phyloP scores from a whole-genome alignment of 2,797 vertebrate species.

The Paratrypauchen microcephalus region DNA sequence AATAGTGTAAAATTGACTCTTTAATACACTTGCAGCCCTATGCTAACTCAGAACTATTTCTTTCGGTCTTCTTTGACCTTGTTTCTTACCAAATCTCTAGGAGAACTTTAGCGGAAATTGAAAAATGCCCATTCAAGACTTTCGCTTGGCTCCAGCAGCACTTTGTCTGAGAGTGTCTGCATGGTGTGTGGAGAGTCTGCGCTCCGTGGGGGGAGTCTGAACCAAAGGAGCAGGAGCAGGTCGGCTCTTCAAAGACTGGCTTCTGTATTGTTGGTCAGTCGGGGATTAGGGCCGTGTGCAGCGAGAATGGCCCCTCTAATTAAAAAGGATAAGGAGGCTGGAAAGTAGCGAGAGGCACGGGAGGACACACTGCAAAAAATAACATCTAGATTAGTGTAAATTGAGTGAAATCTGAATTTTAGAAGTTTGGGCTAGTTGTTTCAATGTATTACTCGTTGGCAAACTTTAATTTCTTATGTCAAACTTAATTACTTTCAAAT shows the following conservation, averaged over 20 bases:
- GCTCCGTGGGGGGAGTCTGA: constrained; percentile 19
- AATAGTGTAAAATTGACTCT: no score
- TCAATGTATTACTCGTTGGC: no score
- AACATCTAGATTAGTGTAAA: neutral
- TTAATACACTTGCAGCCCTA: no score
- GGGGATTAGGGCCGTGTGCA: constrained; percentile 97
- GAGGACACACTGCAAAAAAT: constrained; percentile 64
- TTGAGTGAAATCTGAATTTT: neutral
- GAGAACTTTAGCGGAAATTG: constrained; percentile 49
- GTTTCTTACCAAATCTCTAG: constrained; percentile 30
- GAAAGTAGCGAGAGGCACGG: constrained; percentile 77
- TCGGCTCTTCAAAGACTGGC: constrained; percentile 97
- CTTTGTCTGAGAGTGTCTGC: constrained; percentile 46
- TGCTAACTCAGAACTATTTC: constrained; percentile 3
- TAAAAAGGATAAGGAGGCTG: constrained; percentile 98
- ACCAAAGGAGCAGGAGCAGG: constrained; percentile 58
- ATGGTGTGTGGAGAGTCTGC: constrained; percentile 49
- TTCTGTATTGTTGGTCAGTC: constrained; percentile 99
- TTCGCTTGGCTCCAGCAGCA: constrained; percentile 30
- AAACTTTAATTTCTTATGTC: no score
- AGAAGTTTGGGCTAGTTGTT: neutral
- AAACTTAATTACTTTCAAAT: no score
- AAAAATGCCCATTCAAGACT: constrained; percentile 54
- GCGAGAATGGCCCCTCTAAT: constrained; percentile 99
- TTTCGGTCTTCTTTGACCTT: constrained; percentile 50